Evolutionary conservation across 2,888 invertebrate genomes (phyloP).

Genomic region (Tetranychus truncatus): DNA sequence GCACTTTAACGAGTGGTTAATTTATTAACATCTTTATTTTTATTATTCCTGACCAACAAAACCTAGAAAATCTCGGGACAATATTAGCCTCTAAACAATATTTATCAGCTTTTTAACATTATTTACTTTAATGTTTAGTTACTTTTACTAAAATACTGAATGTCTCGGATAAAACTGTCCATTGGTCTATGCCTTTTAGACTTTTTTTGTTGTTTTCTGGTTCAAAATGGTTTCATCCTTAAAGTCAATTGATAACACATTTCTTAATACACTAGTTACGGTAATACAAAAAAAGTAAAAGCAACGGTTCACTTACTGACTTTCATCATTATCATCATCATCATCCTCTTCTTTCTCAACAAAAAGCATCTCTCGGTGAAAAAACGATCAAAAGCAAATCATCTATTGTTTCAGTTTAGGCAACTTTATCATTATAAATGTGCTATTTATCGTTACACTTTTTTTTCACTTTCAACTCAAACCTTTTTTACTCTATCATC

Average conservation of each 20-base stretch:
- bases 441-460: background rate
- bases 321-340: background rate
- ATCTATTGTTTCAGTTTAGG: background rate
- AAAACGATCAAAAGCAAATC: background rate
- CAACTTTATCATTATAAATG: slow-evolving; percentile 1
- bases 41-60: background rate
- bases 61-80: too few species aligned
- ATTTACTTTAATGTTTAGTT: background rate
- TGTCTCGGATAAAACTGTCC: too few species aligned
- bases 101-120: background rate
- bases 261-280: background rate
- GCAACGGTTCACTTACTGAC: background rate
- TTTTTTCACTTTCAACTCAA: background rate
- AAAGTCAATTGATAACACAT: background rate
- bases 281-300: background rate
- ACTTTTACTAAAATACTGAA: too few species aligned
- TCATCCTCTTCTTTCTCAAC: background rate
- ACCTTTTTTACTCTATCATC: too few species aligned
- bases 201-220: too few species aligned
- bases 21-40: background rate
- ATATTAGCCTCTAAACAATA: background rate
- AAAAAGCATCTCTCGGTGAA: background rate
- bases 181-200: too few species aligned
- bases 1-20: background rate
- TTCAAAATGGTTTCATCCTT: background rate